Conservation (phyloP, 30 jellyfish, hydroid and myxozoan species). For the Pelagia noctiluca region DNA sequence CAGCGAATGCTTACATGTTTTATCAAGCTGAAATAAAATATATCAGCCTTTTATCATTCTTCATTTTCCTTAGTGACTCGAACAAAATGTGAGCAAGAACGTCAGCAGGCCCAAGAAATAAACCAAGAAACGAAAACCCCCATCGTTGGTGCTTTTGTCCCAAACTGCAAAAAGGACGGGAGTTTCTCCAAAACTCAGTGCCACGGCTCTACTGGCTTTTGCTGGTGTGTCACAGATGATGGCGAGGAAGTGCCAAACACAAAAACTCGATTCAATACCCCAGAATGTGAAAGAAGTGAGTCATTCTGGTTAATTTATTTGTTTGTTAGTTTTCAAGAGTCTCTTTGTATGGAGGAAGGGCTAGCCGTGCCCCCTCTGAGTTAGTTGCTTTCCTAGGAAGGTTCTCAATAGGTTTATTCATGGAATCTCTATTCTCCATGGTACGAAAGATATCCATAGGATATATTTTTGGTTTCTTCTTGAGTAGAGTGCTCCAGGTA, state of each 20-base stretch:
- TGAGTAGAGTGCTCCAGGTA: too few species aligned
- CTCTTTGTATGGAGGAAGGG: too few species aligned
- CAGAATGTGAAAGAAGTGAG: slow-evolving; percentile 69
- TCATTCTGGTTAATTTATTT: neutral
- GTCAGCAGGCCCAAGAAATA: neutral
- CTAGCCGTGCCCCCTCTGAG: too few species aligned
- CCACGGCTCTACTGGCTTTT: slow-evolving; percentile 78
- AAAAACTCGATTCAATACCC: slow-evolving; percentile 36
- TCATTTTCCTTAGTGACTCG: neutral
- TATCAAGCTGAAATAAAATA: too few species aligned
- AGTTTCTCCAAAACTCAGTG: slow-evolving; percentile 69
- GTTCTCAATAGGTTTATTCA: too few species aligned
- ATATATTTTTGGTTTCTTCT: too few species aligned
- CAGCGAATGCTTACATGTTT: too few species aligned
- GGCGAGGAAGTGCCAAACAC: slow-evolving; percentile 81
- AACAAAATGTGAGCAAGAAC: slow-evolving; percentile 37
- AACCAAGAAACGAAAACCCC: neutral
- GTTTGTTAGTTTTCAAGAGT: too few species aligned
- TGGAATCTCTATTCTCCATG: too few species aligned
- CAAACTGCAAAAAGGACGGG: slow-evolving; percentile 80
- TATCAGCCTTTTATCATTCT: neutral
- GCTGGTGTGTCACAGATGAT: slow-evolving; percentile 86
- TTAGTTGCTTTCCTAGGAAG: too few species aligned
- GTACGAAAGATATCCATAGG: too few species aligned
- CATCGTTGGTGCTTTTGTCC: slow-evolving; percentile 57